Evolutionary conservation across 2,888 invertebrate genomes (phyloP), one percentile per base, ranked within the genome.

Genomic region (Leucoma salicis): DNA sequence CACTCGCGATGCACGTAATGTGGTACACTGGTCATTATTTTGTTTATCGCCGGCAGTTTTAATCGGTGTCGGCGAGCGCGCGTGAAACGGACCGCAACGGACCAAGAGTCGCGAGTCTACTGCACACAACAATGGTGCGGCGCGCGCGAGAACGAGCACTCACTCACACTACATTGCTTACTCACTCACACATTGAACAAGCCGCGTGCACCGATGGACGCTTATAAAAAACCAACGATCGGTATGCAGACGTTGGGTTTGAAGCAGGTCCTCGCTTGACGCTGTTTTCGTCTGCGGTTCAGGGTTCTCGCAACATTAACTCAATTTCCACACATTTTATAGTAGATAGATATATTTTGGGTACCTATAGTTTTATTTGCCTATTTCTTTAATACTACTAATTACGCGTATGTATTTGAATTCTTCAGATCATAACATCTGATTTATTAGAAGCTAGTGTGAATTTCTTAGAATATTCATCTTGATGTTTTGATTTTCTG

Each of bases 171-270:
- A 13, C 3, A 42, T 43, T 49, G 39, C 47, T 55, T 51, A 29
- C 38, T 51, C 70, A 69, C 83, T 64, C 82, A 72, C 80, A 78
- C 81, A 70, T 53, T 43, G 48, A 52, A 43, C 37, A 45, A 44
- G 47, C 46, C 49, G 58, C 74, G 81, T 82, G 82, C 80, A 82
- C 79, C 70, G 73, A 79, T 75, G 66, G 69, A 70, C 77, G 75
- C 74, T 77, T 85, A 85, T 84, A 89, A 89, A 89, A 89, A 89
- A 87, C 86, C 78, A 79, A 78, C 85, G 87, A 89, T 89, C 86
- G 89, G 89, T 89, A 89, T 89, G 89, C 88, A 88, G 89, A 88
- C 89, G 86, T 86, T 88, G 79, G 84, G 85, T 87, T 84, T 79
- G 83, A 84, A 45, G 86, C 87, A 88, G 88, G 87, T 88, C 88